Evolutionary conservation across 2,888 invertebrate species (phyloP), one percentile per base, ranked within the genome.

Genomic region (Oscheius sp.): DNA sequence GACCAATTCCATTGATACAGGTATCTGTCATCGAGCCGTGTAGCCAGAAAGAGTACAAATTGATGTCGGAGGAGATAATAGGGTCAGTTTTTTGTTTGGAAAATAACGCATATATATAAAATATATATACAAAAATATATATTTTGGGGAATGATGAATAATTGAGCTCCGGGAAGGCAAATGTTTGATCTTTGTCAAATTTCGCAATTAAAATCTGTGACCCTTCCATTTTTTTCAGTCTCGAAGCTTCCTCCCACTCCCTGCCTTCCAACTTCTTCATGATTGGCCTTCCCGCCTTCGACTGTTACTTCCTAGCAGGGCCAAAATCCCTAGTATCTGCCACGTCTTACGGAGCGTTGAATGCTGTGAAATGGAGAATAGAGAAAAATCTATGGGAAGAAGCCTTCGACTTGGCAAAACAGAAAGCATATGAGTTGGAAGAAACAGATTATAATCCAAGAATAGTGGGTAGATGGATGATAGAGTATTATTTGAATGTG

Each of bases 281-380:
- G 45, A 54, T 67, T 14, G 75, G 75, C 12, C 67, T 76, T 20
- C 79, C 82, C 6, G 67, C 68, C 2, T 83, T 81, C 56, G 68
- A 72, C 26, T 65, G 73, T 24, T 85, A 82, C 67, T 85, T 84
- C 49, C 65, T 85, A 36, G 36, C 82, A 17, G 78, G 78, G 4
- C 69, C 74, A 5, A 69, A 70, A 5, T 77, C 82, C 33, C 66
- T 85, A 49, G 79, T 86, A n/a, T 72, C 78, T 63, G 82, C 83
- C 2, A 70, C 73, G 32, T 85, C 86, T 4, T 84, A 79, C 49
- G 77, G 80, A 5, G 75, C 78, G 0, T 80, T 81, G 57, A 80
- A 86, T 47, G 77, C 75, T 28, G 78, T 86, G 2, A 44, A 62
- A 14, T 86, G 83, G 84, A 74, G 83, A 28, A 32, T 86, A 61